Evolutionary conservation across 2,113 vertebrate genomes (phyloP), one percentile per base, ranked within the genome.

Genomic region (Esox niger): DNA sequence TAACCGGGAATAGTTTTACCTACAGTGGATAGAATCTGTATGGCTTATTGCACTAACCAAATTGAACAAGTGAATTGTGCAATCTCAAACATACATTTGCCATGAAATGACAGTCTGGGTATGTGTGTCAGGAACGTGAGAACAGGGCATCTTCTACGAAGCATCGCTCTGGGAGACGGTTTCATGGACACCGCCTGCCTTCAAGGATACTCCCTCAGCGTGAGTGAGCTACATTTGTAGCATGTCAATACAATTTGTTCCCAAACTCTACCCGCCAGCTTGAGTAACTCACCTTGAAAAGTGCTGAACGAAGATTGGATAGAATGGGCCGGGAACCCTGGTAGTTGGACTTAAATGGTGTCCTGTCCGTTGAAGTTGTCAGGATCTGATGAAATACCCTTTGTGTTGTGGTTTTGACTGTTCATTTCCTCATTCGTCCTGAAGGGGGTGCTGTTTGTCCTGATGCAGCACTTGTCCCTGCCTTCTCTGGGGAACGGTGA

Each of bases 371-470:
- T 49, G 46, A 3, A 38, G 11, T 38, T 38, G 35, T 38, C 13
- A 13, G 13, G 9, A 13, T 13, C 35, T 38, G 35, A 13, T 13
- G 35, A 58, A 15, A 58, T 17, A 8, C 25, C 3, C 2, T 30
- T 29, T 13, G 25, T n/a, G n/a, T 21, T 54, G 1, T 6, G 17
- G 6, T 17, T 29, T 56, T 2, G 26, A 26, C 17, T 29, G 29
- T 4, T 58, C 56, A 15, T 7, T 27, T 59, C 57, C 29, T 15
- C 27, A 2, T 31, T 17, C 6, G 21, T 21, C 59, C 30, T 33
- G 10, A 79, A 90, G 88, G 88, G 87, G 31, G 78, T 73, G 52
- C 59, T 88, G 8, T 81, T 90, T 29, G 86, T 88, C 52, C 79
- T 88, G 66, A 69, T 88, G 70, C 88, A 88, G 57, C 85, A 88